phyloP scores from a whole-genome alignment of 2,797 vertebrate genomes.

The Characodon lateralis region DNA sequence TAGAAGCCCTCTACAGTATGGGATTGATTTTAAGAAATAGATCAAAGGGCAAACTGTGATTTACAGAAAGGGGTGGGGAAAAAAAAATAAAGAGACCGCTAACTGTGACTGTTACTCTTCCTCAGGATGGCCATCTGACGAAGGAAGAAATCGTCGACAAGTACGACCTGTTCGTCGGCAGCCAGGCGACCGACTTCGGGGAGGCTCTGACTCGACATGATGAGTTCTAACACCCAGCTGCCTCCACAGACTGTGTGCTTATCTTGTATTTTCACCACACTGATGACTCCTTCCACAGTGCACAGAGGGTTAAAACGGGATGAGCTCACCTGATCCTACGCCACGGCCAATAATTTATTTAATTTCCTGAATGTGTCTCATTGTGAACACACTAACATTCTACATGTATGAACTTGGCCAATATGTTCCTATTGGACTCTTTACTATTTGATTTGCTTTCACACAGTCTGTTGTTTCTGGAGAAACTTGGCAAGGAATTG shows the following conservation, averaged over 20 bases:
- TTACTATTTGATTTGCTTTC: conserved; percentile 48
- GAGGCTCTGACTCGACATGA: conserved; percentile 96
- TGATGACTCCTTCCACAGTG: conserved; percentile 21
- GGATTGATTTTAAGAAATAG: neutral
- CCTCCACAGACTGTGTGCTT: conserved; percentile 61
- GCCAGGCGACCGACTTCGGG: conserved; percentile 98
- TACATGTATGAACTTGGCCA: conserved; percentile 23
- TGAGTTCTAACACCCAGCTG: conserved; percentile 83
- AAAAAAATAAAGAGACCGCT: neutral
- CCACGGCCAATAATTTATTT: conserved; percentile 90
- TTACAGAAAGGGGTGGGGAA: neutral
- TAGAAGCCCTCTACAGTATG: neutral
- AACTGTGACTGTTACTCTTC: conserved; percentile 14
- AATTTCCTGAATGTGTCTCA: conserved; percentile 75
- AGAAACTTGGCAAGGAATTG: conserved; percentile 21
- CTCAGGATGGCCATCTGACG: conserved; percentile 91
- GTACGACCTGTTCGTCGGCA: conserved; percentile 97
- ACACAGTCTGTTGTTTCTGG: conserved; percentile 16
- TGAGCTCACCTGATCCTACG: conserved; percentile 44
- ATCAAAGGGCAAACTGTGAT: neutral
- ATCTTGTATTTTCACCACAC: conserved; percentile 40
- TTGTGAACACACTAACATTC: conserved; percentile 51
- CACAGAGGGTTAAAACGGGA: conserved; percentile 32
- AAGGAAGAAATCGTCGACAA: conserved; percentile 95
- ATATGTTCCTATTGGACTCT: conserved; percentile 37